A percentile compares a stretch with the other conserved stretches of the same genome.
These are phyloP conservation scores for Atta texana DNA, from an alignment of 1,140 invertebrate genomes.

Conservation along the genomic window DNA sequence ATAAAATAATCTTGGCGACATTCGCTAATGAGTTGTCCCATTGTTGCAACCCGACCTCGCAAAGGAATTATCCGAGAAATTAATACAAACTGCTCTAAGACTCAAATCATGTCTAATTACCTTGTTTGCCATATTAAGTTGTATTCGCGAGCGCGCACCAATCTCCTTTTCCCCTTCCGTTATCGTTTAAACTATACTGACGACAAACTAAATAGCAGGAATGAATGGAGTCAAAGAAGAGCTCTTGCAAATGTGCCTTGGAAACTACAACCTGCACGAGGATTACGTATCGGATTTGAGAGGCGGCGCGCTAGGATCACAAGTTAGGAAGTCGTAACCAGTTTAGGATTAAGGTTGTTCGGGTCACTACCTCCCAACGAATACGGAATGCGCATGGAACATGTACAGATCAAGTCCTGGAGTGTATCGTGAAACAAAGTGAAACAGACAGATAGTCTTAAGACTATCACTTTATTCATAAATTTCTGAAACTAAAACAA, in stretches of 20 bases:
- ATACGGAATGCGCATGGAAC: conserved; percentile 69
- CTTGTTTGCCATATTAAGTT: conserved; percentile 76
- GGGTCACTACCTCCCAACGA: conserved; percentile 66
- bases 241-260: conserved; percentile 68
- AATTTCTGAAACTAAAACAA: neutral
- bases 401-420: conserved; percentile 64
- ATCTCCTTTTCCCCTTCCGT: neutral
- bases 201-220: neutral
- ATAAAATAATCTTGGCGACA: conserved; percentile 69
- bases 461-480: neutral
- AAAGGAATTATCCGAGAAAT: conserved; percentile 68
- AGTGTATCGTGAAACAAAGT: conserved; percentile 5
- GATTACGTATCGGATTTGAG: conserved; percentile 68
- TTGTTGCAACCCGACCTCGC: conserved; percentile 49
- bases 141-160: conserved; percentile 27
- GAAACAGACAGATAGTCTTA: neutral
- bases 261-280: conserved; percentile 71
- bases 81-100: conserved; percentile 69
- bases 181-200: conserved; percentile 15
- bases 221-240: conserved; percentile 59
- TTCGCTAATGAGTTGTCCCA: conserved; percentile 74
- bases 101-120: conserved; percentile 77
- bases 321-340: conserved; percentile 75
- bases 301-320: conserved; percentile 63
- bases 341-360: conserved; percentile 75